Conservation (phyloP, 23 tunicate genomes). For the Halocynthia aurantium region DNA sequence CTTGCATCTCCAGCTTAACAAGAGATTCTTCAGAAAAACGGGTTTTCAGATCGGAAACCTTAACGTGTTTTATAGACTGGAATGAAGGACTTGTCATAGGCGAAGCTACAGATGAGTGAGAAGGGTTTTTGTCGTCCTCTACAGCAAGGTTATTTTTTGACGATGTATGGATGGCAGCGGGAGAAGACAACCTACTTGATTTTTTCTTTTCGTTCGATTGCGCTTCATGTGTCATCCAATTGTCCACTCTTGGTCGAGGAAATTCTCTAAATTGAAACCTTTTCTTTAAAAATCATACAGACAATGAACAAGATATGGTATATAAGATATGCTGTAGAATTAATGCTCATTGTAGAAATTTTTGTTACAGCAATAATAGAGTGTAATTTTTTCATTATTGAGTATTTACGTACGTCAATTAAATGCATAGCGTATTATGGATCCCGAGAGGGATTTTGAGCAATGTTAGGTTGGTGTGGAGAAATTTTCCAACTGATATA, state of each 20-base stretch:
- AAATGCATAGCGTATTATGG: too few species aligned
- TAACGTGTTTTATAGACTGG: not conserved
- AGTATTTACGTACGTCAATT: too few species aligned
- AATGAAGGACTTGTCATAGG: slow-evolving; percentile 10
- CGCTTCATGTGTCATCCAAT: not conserved
- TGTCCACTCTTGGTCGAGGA: not conserved
- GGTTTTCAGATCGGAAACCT: not conserved
- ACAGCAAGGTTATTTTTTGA: not conserved
- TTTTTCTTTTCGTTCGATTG: not conserved
- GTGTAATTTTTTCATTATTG: too few species aligned
- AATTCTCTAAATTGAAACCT: not conserved
- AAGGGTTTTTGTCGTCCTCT: not conserved
- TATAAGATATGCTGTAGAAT: too few species aligned
- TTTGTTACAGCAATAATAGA: too few species aligned
- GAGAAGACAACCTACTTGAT: not conserved
- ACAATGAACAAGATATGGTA: too few species aligned
- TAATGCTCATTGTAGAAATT: too few species aligned
- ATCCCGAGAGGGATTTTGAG: too few species aligned
- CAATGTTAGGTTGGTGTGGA: too few species aligned
- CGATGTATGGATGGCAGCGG: not conserved
- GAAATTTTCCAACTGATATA: too few species aligned
- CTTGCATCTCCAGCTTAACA: too few species aligned
- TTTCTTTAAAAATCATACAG: too few species aligned
- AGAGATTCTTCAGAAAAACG: not conserved
- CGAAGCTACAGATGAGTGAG: not conserved